These are phyloP conservation scores for Bombus polaris DNA, from an alignment of 1,140 invertebrate genomes.

Conservation along the genomic window DNA sequence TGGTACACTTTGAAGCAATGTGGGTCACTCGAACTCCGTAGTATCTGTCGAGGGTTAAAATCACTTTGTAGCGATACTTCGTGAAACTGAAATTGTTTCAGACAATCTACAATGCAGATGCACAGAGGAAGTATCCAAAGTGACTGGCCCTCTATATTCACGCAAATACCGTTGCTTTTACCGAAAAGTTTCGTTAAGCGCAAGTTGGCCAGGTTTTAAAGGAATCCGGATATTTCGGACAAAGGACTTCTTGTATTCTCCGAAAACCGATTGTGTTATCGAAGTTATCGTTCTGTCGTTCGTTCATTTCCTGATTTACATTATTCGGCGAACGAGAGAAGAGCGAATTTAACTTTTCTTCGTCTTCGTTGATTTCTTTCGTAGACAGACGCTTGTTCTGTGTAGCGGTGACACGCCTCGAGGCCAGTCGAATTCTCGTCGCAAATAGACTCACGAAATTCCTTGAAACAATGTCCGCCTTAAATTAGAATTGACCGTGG, in stretches of 20 bases:
- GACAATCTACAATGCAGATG: constrained; percentile 29
- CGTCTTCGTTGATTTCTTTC: not conserved
- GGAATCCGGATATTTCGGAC: not conserved
- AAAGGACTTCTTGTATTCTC: not conserved
- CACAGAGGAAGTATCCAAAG: not conserved
- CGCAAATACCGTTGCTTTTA: constrained; percentile 2
- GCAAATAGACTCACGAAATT: not conserved
- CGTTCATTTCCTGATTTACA: not conserved
- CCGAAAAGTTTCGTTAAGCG: not conserved
- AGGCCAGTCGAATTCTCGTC: not conserved
- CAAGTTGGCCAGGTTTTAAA: not conserved
- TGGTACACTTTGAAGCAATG: constrained; percentile 8
- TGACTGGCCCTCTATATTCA: not conserved
- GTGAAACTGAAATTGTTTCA: constrained; percentile 25
- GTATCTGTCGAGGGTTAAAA: constrained; percentile 7
- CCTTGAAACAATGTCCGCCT: not conserved
- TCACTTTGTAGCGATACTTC: constrained; percentile 33
- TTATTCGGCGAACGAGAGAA: not conserved
- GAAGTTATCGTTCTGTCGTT: not conserved
- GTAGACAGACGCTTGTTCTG: not conserved
- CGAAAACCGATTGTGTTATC: not conserved
- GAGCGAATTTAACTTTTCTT: not conserved
- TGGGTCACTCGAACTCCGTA: constrained; percentile 7
- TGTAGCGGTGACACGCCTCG: too few relatives aligned
- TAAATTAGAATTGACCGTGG: constrained; percentile 41